phyloP scores from a whole-genome alignment of 23 tunicate genomes.

The Corella eumyota region DNA sequence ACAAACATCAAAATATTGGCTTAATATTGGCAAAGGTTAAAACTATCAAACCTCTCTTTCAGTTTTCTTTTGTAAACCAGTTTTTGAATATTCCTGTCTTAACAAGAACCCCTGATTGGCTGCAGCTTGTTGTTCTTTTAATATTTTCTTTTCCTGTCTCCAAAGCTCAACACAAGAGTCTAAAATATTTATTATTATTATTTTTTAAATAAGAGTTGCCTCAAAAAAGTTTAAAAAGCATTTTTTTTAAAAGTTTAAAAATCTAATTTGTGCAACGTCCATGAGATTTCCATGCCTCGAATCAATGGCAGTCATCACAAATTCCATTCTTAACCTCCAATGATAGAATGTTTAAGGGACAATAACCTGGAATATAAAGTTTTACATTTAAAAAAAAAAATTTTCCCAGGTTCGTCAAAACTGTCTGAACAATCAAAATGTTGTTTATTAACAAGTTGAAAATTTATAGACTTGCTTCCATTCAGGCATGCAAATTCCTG shows the following conservation, averaged over 20 bases:
- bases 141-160: slow-evolving; percentile 29
- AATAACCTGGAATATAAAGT: too few relatives aligned
- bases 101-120: slow-evolving; percentile 32
- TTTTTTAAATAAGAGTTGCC: too few relatives aligned
- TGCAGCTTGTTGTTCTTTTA: slow-evolving; percentile 23
- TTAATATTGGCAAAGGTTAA: too few relatives aligned
- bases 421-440: slow-evolving; percentile 97
- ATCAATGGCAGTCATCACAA: slow-evolving; percentile 99
- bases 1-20: too few relatives aligned
- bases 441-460: slow-evolving; percentile 79
- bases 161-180: slow-evolving; percentile 68
- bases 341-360: slow-evolving; percentile 67
- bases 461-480: slow-evolving; percentile 70
- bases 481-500: slow-evolving; percentile 88
- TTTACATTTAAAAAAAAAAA: too few relatives aligned
- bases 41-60: slow-evolving; percentile 40
- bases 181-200: slow-evolving; percentile 1
- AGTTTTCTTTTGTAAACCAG: slow-evolving; percentile 49
- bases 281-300: slow-evolving; percentile 88
- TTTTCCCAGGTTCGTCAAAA: slow-evolving; percentile 96
- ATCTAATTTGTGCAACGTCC: slow-evolving; percentile 25
- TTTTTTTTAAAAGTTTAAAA: neutral
- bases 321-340: slow-evolving; percentile 96
- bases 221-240: neutral
- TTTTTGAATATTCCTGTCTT: slow-evolving; percentile 46